A percentile compares a stretch with the other conserved stretches of the same genome.
phyloP scores from a whole-genome alignment of 2,888 invertebrate species.

The Mimas tiliae region DNA sequence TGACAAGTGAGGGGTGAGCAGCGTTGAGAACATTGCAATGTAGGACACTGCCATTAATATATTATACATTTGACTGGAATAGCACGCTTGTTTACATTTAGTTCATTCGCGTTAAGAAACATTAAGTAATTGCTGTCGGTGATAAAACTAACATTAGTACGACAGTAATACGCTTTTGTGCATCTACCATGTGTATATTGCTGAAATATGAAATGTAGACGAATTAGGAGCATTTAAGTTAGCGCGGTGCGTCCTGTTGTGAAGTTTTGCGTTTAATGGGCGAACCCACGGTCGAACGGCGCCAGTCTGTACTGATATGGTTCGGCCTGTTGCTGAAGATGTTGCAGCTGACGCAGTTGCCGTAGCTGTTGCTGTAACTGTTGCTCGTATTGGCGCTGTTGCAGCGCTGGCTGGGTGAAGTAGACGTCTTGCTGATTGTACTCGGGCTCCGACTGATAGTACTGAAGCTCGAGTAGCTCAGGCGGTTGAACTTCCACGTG shows the following conservation, averaged over 20 bases:
- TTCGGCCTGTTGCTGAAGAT: slow-evolving; percentile 36
- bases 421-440: slow-evolving; percentile 27
- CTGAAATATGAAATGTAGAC: neutral
- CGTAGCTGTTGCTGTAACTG: slow-evolving; percentile 35
- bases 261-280: neutral
- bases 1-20: too few species aligned
- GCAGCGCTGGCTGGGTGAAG: slow-evolving; percentile 29
- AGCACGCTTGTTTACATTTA: too few species aligned
- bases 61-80: too few species aligned
- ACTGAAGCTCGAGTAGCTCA: slow-evolving; percentile 25
- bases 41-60: too few species aligned
- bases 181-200: neutral
- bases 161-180: neutral
- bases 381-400: slow-evolving; percentile 39
- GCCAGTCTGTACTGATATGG: neutral
- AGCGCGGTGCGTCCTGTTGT: neutral
- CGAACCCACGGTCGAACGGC: neutral
- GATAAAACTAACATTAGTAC: too few species aligned
- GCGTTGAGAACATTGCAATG: too few species aligned
- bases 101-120: too few species aligned
- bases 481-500: slow-evolving; percentile 16
- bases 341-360: slow-evolving; percentile 37
- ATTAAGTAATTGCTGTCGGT: too few species aligned
- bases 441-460: slow-evolving; percentile 26
- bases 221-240: neutral